These are phyloP conservation scores for Rhinolophus sinicus DNA, from an alignment of 2,113 vertebrate species.

Conservation along the genomic window DNA sequence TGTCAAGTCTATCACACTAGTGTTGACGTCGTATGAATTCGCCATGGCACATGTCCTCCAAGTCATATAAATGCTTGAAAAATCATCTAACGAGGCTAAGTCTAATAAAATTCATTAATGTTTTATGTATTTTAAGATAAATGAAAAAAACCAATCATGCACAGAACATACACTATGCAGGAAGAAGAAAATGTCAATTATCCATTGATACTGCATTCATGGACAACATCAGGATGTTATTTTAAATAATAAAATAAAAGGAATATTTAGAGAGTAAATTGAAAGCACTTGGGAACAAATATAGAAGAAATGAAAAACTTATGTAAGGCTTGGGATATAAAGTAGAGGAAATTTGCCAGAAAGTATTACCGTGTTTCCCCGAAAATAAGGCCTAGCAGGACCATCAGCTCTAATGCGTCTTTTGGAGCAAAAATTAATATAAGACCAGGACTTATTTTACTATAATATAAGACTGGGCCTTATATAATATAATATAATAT, in stretches of 20 bases:
- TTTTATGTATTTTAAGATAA: constrained; percentile 50
- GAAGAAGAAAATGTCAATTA: constrained; percentile 18
- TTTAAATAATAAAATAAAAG: constrained; percentile 15
- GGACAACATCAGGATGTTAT: background rate
- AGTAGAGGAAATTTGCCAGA: background rate
- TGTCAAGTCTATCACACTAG: constrained; percentile 43
- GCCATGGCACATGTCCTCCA: constrained; percentile 38
- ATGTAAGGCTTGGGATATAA: background rate
- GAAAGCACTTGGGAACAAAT: constrained; percentile 14
- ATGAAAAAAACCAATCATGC: background rate
- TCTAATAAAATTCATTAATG: constrained; percentile 43
- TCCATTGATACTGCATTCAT: background rate
- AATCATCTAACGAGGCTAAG: background rate
- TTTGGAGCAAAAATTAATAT: no score
- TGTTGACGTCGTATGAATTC: constrained; percentile 58
- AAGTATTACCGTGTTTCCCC: background rate
- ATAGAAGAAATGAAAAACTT: background rate
- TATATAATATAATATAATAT: no score
- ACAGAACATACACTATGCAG: background rate
- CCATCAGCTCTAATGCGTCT: no score
- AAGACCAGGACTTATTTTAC: no score
- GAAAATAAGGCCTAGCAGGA: no score
- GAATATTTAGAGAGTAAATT: background rate
- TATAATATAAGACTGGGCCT: no score
- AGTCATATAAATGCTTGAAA: background rate